Percentiles rank a stretch among this genome's conserved stretches.
Evolutionary conservation across 35 echinoderm and acorn worm species (phyloP).

Genomic region (Stichopus chloronotus): DNA sequence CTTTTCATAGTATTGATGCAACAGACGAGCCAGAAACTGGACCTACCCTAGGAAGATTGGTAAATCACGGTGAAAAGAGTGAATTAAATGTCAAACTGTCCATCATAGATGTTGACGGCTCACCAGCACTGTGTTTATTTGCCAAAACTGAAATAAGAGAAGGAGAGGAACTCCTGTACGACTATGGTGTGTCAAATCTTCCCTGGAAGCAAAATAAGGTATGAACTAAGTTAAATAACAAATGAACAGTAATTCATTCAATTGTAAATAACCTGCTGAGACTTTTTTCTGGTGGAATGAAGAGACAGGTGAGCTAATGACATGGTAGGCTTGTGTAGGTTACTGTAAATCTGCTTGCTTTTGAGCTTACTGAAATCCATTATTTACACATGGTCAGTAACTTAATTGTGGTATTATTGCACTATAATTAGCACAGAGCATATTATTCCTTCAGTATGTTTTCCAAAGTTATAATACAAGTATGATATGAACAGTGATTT

Average conservation of each 20-base stretch:
- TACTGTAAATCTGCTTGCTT: not conserved
- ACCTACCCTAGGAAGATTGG: slow-evolving; percentile 6
- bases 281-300: not conserved
- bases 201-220: slow-evolving; percentile 33
- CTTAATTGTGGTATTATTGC: not conserved
- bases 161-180: slow-evolving; percentile 35
- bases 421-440: not conserved
- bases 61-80: slow-evolving; percentile 48
- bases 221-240: not conserved
- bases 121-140: slow-evolving; percentile 43
- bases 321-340: not conserved
- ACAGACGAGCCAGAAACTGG: slow-evolving; percentile 31
- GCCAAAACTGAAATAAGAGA: not conserved
- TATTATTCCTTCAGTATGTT: not conserved
- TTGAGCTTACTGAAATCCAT: not conserved
- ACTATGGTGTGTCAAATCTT: slow-evolving; percentile 32
- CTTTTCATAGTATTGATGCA: slow-evolving; percentile 39
- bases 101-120: not conserved
- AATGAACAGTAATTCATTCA: not conserved
- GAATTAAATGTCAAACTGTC: slow-evolving; percentile 32
- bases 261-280: not conserved
- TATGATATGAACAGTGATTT: not conserved
- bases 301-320: not conserved
- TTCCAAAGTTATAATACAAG: not conserved
- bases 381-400: not conserved